Percentiles rank a stretch among this genome's conserved stretches.
Conservation (phyloP, 2,113 vertebrate species). For the Zosterops hypoxanthus region DNA sequence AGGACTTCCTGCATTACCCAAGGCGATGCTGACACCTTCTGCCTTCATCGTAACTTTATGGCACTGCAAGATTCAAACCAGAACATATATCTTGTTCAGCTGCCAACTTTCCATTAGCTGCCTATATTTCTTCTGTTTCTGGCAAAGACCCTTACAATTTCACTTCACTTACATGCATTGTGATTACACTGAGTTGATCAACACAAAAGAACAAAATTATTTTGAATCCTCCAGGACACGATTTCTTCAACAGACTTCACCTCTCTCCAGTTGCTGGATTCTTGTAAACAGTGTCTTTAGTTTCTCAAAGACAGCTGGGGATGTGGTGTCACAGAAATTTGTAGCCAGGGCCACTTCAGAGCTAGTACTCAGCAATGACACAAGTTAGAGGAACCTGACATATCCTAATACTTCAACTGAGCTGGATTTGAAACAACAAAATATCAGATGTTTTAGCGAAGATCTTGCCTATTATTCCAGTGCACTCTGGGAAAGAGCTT, state of each 20-base stretch:
- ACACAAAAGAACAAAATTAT: not conserved
- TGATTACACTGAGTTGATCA: not conserved
- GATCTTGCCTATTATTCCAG: not conserved
- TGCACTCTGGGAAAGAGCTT: not conserved
- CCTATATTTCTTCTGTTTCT: not conserved
- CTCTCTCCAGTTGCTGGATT: not conserved
- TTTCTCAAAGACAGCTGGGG: not conserved
- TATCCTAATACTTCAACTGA: not conserved
- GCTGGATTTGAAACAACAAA: not conserved
- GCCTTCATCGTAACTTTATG: not conserved
- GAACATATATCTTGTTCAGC: not conserved
- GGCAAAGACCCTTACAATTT: not conserved
- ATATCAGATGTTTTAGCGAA: not conserved
- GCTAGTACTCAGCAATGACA: not conserved
- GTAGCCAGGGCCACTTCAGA: not conserved
- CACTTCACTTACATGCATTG: not conserved
- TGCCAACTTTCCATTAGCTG: slow-evolving; percentile 31
- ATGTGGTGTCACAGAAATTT: not conserved
- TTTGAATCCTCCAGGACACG: not conserved
- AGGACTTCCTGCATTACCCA: not conserved
- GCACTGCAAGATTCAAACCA: not conserved
- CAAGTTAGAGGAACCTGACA: not conserved
- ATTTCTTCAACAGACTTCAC: not conserved
- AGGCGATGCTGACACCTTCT: not conserved
- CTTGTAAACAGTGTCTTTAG: not conserved